Percentiles rank a stretch among this genome's conserved stretches.
Evolutionary conservation across 2,113 vertebrate species (phyloP).

Genomic region (Raja brachyura): DNA sequence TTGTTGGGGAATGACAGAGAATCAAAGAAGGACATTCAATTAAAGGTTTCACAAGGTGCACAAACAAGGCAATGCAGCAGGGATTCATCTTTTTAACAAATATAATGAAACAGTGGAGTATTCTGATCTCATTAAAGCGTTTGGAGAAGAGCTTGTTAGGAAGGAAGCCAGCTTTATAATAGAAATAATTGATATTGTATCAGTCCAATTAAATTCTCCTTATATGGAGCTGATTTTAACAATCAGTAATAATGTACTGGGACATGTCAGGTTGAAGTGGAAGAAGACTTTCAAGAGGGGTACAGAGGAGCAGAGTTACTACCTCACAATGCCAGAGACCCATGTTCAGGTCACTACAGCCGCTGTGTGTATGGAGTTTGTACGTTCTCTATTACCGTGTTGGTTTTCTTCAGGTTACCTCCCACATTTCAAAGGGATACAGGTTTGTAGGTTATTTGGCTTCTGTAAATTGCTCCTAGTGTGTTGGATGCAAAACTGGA

Average conservation of each 20-base stretch:
- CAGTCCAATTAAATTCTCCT: constrained; percentile 1
- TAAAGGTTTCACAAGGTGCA: neutral
- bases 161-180: neutral
- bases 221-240: neutral
- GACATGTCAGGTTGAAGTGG: neutral
- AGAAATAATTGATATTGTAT: neutral
- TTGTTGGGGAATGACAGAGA: neutral
- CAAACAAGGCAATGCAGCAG: neutral
- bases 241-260: neutral
- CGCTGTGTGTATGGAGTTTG: no score
- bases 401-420: no score
- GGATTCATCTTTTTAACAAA: neutral
- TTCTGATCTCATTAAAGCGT: neutral
- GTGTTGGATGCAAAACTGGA: no score
- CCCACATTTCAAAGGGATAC: no score
- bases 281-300: neutral
- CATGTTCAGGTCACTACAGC: no score
- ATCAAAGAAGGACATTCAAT: neutral
- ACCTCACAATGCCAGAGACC: no score
- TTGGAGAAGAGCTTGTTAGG: neutral
- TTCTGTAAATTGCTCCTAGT: no score
- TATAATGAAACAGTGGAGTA: neutral
- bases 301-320: no score
- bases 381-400: no score
- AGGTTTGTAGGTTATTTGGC: no score